phyloP scores from a whole-genome alignment of 2,888 invertebrate species.

The Lathronympha strigana region DNA sequence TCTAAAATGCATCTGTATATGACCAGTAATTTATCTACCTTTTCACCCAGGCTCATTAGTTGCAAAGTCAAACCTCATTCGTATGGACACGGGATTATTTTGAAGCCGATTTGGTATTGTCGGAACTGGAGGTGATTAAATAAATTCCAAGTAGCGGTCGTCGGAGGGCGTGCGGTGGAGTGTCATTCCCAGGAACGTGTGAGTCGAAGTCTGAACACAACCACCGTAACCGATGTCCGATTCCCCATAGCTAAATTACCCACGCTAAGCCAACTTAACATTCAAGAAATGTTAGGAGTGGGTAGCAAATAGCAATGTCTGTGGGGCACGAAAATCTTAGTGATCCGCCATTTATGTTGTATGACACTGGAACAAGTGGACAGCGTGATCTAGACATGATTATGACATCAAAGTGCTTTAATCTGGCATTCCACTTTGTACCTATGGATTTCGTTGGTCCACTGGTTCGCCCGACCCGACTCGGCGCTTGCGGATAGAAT shows the following conservation, averaged over 20 bases:
- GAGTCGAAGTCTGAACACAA: not conserved
- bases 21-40: no score
- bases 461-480: not conserved
- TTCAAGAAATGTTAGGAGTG: no score
- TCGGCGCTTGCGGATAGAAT: not conserved
- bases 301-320: no score
- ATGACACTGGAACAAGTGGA: no score
- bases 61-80: slow-evolving; percentile 46
- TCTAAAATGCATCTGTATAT: no score
- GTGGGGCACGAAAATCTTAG: no score
- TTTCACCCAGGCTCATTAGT: no score
- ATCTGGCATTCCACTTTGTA: no score
- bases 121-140: slow-evolving; percentile 77
- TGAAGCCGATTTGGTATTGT: slow-evolving; percentile 37
- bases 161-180: slow-evolving; percentile 49
- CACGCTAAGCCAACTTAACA: no score
- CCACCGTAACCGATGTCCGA: not conserved
- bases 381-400: no score
- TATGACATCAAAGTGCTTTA: no score
- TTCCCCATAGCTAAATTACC: not conserved
- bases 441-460: not conserved
- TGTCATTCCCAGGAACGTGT: not conserved
- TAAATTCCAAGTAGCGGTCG: slow-evolving; percentile 80
- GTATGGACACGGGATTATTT: slow-evolving; percentile 9
- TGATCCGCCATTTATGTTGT: no score